Conservation (phyloP, 2,888 invertebrate species). For the Vanessa cardui region DNA sequence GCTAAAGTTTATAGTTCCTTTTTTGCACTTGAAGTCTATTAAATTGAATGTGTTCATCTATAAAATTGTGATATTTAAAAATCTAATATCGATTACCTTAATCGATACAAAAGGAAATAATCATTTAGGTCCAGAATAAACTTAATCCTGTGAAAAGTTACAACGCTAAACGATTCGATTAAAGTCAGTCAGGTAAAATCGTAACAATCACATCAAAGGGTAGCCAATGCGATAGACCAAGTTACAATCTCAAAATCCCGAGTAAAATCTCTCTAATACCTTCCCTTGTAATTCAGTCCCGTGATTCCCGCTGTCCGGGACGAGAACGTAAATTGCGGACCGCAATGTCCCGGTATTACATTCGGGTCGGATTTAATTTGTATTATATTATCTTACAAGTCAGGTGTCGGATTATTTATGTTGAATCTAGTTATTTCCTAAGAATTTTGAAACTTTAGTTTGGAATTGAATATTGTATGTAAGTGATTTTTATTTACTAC, state of each 20-base stretch:
- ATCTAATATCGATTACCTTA: too few relatives aligned
- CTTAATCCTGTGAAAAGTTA: too few relatives aligned
- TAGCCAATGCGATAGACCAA: slow-evolving; percentile 22
- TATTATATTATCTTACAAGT: slow-evolving; percentile 18
- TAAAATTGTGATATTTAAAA: too few relatives aligned
- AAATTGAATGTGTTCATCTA: too few relatives aligned
- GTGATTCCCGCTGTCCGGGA: slow-evolving; percentile 48
- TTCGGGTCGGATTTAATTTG: slow-evolving; percentile 21
- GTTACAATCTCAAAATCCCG: slow-evolving; percentile 30
- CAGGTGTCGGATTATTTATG: slow-evolving; percentile 8
- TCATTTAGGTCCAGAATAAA: too few relatives aligned
- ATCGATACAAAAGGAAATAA: too few relatives aligned
- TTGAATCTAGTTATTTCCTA: background rate
- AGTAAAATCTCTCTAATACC: slow-evolving; percentile 43
- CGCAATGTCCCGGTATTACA: slow-evolving; percentile 39
- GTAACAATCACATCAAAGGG: slow-evolving; percentile 24
- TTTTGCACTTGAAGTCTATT: too few relatives aligned
- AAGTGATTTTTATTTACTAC: too few relatives aligned
- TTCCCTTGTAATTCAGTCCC: slow-evolving; percentile 47
- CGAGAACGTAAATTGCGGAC: slow-evolving; percentile 50
- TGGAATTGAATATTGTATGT: too few relatives aligned
- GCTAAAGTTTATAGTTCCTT: too few relatives aligned
- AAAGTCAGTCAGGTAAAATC: slow-evolving; percentile 10
- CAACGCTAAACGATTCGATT: too few relatives aligned
- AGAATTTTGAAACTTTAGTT: background rate